Conservation (phyloP, 2,797 vertebrate genomes). For the Schizopygopsis malacanthus region DNA sequence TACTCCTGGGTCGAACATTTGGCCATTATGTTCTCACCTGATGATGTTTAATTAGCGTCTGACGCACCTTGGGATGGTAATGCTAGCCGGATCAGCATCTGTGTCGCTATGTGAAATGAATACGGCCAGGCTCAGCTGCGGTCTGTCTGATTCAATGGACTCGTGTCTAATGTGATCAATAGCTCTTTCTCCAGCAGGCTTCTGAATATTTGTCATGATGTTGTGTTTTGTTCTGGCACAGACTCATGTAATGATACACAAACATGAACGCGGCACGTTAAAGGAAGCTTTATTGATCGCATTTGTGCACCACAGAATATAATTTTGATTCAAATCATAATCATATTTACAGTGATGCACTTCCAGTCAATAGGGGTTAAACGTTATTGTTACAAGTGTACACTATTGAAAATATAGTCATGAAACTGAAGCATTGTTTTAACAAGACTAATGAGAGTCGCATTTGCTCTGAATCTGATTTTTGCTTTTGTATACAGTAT, state of each 20-base stretch:
- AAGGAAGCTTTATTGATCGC: not conserved
- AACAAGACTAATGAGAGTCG: not conserved
- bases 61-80: conserved; percentile 23
- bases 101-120: conserved; percentile 22
- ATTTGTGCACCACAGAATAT: not conserved
- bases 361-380: not conserved
- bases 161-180: conserved; percentile 46
- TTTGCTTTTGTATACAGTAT: not conserved
- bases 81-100: conserved; percentile 1
- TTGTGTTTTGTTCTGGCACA: conserved; percentile 34
- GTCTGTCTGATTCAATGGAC: conserved; percentile 32
- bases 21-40: conserved; percentile 24
- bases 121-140: conserved; percentile 42
- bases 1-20: not conserved
- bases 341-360: not conserved
- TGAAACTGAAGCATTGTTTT: not conserved
- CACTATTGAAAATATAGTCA: not conserved
- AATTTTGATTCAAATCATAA: not conserved
- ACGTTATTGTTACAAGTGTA: not conserved
- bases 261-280: not conserved
- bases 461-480: not conserved
- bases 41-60: conserved; percentile 12
- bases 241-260: not conserved
- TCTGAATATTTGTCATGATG: conserved; percentile 41
- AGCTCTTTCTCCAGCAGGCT: conserved; percentile 36